Base-by-base conservation (phyloP, 2,113 vertebrate species). In the Crotalus tigris region DNA sequence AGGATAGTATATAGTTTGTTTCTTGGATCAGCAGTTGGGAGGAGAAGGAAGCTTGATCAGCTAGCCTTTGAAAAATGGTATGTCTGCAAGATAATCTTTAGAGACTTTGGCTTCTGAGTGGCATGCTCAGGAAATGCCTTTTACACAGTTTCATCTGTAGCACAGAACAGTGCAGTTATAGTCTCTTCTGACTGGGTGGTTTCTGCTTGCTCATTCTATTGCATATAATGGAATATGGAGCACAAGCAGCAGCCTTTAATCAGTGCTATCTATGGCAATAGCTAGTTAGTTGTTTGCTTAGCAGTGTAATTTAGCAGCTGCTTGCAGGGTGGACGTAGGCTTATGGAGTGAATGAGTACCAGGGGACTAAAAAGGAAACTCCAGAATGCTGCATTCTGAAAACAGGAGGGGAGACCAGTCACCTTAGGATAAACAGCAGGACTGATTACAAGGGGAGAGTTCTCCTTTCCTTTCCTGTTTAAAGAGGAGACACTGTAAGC, bases 241-340 rank as follows among this genome's bases (percentile, higher is more conserved):
- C 87, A 69, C 5, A 23, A 85, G 64, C 9, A 46, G 23, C 46
- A 88, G 53, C 23, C 87, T 92, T 85, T 39, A 85, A 29, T 46
- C 64, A 89, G 81, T 57, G 53, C 92, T 92, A 92, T 92, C 92
- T 90, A 92, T 49, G 92, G 87, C 64, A 89, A 58, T 85, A 85
- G 92, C 39, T 51, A 51, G 53, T 85, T 92, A 57, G 92, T 44
- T 9, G 88, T 58, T 58, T 58, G 53, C 46, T 55, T 85, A 54
- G 59, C 11, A 26, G 86, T 69, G 26, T 88, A 75, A 88, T 92
- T 88, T 92, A 55, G 58, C 44, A 57, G 87, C 64, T 85, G 87
- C 23, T 33, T 61, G 12, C n/a, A 85, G 54, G 88, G n/a, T 57
- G 64, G 23, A 23, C 2, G 1, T 89, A 23, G 57, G 64, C 54